phyloP scores from a whole-genome alignment of 2,797 vertebrate species.

The Chrysocyon brachyurus region DNA sequence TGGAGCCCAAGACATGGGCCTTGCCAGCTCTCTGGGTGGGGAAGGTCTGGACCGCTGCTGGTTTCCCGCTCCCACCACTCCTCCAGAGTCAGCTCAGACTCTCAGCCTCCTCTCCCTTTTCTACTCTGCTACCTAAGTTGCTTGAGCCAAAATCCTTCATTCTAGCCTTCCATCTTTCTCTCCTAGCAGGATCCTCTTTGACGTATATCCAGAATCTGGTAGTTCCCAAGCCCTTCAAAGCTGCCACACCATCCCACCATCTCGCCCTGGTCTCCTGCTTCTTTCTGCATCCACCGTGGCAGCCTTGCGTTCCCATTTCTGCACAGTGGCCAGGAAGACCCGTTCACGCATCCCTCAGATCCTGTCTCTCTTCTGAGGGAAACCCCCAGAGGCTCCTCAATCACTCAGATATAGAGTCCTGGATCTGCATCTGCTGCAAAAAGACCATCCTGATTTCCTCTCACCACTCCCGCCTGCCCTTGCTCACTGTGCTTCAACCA shows the following conservation, averaged over 20 bases:
- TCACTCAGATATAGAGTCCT: not conserved
- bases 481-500: not conserved
- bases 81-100: not conserved
- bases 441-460: not conserved
- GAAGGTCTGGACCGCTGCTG: not conserved
- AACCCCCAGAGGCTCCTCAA: too few species aligned
- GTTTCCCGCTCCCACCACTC: not conserved
- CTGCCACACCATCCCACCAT: not conserved
- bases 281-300: not conserved
- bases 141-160: not conserved
- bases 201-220: not conserved
- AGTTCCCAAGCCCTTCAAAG: not conserved
- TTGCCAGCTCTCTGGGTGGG: not conserved
- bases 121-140: not conserved
- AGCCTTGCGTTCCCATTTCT: not conserved
- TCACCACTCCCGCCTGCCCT: too few species aligned
- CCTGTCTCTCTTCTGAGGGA: not conserved
- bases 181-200: not conserved
- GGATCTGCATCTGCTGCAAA: not conserved
- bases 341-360: not conserved
- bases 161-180: not conserved
- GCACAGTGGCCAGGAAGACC: not conserved
- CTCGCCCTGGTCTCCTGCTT: not conserved
- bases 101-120: not conserved
- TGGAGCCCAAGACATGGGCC: not conserved